Evolutionary conservation across 2,888 invertebrate species (phyloP), one percentile per base, ranked within the genome.

Genomic region (Cecidostiba fungosa): DNA sequence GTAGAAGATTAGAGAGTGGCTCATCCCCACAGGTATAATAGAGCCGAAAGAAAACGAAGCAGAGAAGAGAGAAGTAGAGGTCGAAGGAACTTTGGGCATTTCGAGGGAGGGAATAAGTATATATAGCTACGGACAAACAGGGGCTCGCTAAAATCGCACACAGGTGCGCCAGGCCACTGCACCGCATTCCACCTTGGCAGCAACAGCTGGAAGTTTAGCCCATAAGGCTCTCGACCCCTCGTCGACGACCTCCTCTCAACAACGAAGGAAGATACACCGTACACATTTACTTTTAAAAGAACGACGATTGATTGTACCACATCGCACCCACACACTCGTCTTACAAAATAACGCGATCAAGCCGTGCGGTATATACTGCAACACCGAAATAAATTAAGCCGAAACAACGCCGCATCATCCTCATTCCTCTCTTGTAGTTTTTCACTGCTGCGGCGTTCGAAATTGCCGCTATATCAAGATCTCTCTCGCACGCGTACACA

Each of bases 381-480:
- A 19, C 32, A 12, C 26, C 26, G 32, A 77, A 62, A 59, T 43
- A 66, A 77, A 77, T 78, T 29, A 32, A 66, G 29, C 66, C 66
- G 29, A 72, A 43, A 39, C 72, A 72, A 36, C 16, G 10, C 29
- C 66, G 12, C 29, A 62, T 62, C 62, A 62, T 12, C n/a, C 26
- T 6, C 26, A 26, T 10, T n/a, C 62, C 26, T 10, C 62, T 77
- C n/a, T 26, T 26, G 43, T 50, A 50, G 66, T 79, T 79, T 69
- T 79, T 79, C 69, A 79, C 78, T 70, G 26, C 19, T 39, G 8
- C 19, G 19, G 5, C 23, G n/a, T 4, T 36, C 39, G 16, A 73
- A 83, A 83, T 77, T 69, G 54, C 76, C 29, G 39, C 76, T 76
- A 54, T 80, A 84, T 84, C 84, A 80, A 80, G 84, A 84, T 84